Evolutionary conservation across 2,888 invertebrate genomes (phyloP), one percentile per base, ranked within the genome.

Genomic region (Spicauda simplicius): DNA sequence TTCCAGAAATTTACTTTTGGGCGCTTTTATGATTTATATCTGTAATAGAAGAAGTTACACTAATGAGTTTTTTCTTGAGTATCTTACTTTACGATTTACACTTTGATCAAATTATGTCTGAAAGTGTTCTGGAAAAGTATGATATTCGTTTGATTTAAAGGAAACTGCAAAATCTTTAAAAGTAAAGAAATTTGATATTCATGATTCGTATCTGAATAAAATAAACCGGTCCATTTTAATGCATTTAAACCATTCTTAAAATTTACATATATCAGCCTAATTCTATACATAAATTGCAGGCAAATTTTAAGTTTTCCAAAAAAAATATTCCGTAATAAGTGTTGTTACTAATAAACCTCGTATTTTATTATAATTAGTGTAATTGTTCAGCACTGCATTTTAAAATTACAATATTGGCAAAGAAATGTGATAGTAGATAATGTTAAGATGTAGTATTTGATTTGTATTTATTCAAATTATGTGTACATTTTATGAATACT

Each of bases 401-500:
- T 69, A 65, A 61, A 63, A 68, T 68, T 56, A 54, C 53, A 54
- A 71, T 65, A 68, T 54, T 73, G 73, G 70, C 70, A 70, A 72
- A 72, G n/a, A 72, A 71, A 70, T 77, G 76, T 76, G 76, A 77
- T 76, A 79, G 74, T 77, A 77, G 45, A n/a, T 45, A 45, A 74
- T 75, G 73, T 62, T 72, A 72, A 70, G 72, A 58, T 45, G 11
- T 45, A 45, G 20, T 19, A 62, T 45, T 54, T 33, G 52, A 61
- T 37, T n/a, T n/a, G 11, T 45, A n/a, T n/a, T 45, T n/a, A 2
- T n/a, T 37, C 4, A n/a, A n/a, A 7, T n/a, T 45, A 11, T 45
- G n/a, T 45, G 45, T 45, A 45, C 14, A 45, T 45, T 45, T 45
- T 45, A 12, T 45, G n/a, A 14, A 45, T 45, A n/a, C n/a, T 45